These are phyloP conservation scores for Phytoseiulus persimilis DNA, from an alignment of 2,888 invertebrate genomes.

Conservation along the genomic window DNA sequence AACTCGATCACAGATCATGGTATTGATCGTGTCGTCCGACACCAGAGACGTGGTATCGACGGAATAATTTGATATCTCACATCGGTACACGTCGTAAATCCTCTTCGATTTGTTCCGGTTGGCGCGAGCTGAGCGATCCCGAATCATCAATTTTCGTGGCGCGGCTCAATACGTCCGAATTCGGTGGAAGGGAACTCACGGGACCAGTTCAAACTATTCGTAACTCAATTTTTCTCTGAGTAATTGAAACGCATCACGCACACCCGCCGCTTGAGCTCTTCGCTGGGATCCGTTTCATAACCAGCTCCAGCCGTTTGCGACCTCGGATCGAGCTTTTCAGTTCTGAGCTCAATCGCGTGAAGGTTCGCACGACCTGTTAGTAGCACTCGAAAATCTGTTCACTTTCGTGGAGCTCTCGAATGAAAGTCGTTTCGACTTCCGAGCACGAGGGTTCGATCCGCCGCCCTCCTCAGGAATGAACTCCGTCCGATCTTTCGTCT, in stretches of 20 bases:
- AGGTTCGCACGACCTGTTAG: not conserved
- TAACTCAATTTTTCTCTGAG: not conserved
- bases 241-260: not conserved
- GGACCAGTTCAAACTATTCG: not conserved
- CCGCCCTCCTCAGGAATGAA: not conserved
- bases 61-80: not conserved
- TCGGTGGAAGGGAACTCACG: not conserved
- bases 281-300: no score
- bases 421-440: not conserved
- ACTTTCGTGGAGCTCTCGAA: not conserved
- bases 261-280: not conserved
- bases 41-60: not conserved
- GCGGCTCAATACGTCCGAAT: not conserved
- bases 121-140: not conserved
- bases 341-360: not conserved
- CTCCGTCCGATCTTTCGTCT: not conserved
- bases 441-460: not conserved
- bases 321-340: not conserved
- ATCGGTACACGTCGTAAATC: not conserved
- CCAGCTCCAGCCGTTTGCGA: no score
- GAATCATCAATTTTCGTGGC: not conserved
- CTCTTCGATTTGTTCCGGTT: not conserved
- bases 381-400: not conserved
- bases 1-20: not conserved
- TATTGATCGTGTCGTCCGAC: not conserved